These are phyloP conservation scores for Panagrolaimus sp. DNA, from an alignment of 1,140 invertebrate genomes.

Conservation along the genomic window DNA sequence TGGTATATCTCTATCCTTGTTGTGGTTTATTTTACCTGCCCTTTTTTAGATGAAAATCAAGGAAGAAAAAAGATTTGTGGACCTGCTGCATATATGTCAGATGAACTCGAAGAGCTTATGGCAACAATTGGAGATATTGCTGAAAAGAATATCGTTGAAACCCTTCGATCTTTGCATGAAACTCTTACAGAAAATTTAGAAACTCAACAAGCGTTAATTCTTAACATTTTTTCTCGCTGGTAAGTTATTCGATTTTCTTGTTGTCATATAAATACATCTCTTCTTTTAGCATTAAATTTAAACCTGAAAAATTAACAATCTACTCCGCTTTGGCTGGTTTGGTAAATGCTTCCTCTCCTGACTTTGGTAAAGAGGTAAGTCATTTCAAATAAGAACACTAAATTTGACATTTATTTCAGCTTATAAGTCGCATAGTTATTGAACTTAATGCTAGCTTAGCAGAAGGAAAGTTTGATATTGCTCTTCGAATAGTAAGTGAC, in stretches of 20 bases:
- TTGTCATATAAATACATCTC: too few species aligned
- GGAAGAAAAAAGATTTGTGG: not conserved
- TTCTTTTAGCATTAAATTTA: conserved; percentile 70
- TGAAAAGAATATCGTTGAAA: not conserved
- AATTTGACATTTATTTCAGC: not conserved
- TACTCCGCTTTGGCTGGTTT: conserved; percentile 92
- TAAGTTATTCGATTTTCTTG: not conserved
- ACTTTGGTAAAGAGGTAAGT: conserved; percentile 82
- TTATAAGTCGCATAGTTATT: conserved; percentile 87
- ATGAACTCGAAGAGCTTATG: not conserved
- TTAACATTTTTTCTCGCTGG: not conserved
- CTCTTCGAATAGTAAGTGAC: conserved; percentile 61
- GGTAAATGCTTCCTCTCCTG: conserved; percentile 92
- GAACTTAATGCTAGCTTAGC: conserved; percentile 84
- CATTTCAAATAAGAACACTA: not conserved
- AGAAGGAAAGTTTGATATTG: conserved; percentile 80
- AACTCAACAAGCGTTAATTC: not conserved
- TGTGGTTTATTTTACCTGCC: not conserved
- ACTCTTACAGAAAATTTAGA: not conserved
- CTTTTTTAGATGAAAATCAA: not conserved
- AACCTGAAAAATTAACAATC: conserved; percentile 95
- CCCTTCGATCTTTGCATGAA: not conserved
- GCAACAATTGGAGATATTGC: not conserved
- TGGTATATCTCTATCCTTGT: not conserved
- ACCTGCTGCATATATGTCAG: not conserved